Conservation (phyloP, 2,797 vertebrate species). For the Distichodus sexfasciatus region DNA sequence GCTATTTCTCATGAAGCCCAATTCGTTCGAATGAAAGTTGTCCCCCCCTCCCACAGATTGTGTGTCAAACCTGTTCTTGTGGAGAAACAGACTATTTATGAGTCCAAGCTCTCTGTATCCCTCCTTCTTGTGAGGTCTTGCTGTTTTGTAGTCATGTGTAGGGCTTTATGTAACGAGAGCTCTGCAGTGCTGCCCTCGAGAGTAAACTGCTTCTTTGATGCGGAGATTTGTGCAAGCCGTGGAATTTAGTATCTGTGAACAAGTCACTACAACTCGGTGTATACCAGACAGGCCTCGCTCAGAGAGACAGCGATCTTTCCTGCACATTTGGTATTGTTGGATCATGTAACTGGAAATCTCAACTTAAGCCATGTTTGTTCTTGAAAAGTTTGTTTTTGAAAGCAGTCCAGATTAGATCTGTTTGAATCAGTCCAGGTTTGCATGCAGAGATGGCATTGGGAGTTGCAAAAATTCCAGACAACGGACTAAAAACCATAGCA, state of each 20-base stretch:
- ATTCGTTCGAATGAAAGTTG: neutral
- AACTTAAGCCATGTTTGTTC: neutral
- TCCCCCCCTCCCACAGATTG: neutral
- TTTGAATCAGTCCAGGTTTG: too few species aligned
- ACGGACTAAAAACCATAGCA: too few species aligned
- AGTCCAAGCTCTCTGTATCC: constrained; percentile 21
- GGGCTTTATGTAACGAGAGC: constrained; percentile 68
- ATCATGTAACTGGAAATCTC: neutral
- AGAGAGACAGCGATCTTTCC: constrained; percentile 57
- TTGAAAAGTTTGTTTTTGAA: neutral
- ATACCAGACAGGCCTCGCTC: neutral
- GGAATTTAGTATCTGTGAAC: constrained; percentile 53
- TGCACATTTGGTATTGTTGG: too few species aligned
- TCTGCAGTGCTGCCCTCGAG: constrained; percentile 64
- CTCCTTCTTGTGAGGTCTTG: constrained; percentile 39
- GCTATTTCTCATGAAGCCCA: neutral
- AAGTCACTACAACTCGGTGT: constrained; percentile 63
- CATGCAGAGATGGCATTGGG: too few species aligned
- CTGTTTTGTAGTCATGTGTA: constrained; percentile 57
- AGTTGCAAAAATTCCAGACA: too few species aligned
- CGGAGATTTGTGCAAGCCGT: constrained; percentile 65
- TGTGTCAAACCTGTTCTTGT: neutral
- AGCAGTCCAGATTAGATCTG: neutral
- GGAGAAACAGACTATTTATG: constrained; percentile 39
- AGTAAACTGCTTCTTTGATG: constrained; percentile 66